Base-by-base conservation (phyloP, 64 coral and sea anemone species). In the Exaiptasia diaphana region DNA sequence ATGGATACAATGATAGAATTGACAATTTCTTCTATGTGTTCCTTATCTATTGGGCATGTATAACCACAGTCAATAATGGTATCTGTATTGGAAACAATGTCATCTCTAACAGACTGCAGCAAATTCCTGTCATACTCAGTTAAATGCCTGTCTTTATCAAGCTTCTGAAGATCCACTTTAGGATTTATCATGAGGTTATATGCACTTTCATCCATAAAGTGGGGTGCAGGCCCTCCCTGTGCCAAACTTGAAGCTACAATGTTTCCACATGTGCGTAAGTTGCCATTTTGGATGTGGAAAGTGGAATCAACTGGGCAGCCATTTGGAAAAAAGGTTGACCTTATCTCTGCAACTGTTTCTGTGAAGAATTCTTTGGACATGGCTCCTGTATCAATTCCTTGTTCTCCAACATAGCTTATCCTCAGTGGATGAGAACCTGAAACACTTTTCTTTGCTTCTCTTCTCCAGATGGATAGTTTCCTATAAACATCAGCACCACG, bases 1-100 rank as follows among this genome's bases (percentile, higher is more conserved):
- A 88, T 68, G 52, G 53, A 77, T 21, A 87, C 46, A 30, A 79
- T 56, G 0, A 79, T 40, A 24, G 85, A 52, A 14, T 54, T 48
- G 38, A 30, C 48, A 59, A 90, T 82, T 27, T 81, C 53, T 74
- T 61, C 56, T 50, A 48, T 38, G 23, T 75, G 78, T 6, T 50
- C 50, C 5, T 14, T 9, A 48, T 81, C 56, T 35, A 90, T 75
- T 41, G 53, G n/a, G 22, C 87, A 52, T 12, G 77, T 90, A 41
- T 90, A 82, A 10, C 87, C 77, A 63, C 82, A 36, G 44, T 88
- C 75, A 1, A 83, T 24, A 57, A 83, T 83, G 62, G 49, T 55
- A 57, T 83, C 80, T 20, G 23, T 82, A 29, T 82, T 61, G 45
- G 62, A 48, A 23, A 15, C 32, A 26, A 82, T 11, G 1, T 50